Conservation (phyloP, 2,888 invertebrate genomes). For the Eulithis testata region DNA sequence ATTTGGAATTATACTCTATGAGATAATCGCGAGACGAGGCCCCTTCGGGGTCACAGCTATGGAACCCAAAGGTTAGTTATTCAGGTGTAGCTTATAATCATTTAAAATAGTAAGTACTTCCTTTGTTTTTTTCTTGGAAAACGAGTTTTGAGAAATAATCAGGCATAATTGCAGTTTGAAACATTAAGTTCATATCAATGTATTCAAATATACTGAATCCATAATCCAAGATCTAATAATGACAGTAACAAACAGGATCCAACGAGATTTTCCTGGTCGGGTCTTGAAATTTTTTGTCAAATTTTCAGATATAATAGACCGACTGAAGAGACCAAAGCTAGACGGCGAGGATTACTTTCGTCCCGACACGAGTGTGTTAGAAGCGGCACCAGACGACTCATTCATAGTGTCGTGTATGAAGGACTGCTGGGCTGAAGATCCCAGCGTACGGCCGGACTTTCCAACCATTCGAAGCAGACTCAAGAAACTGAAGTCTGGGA, state of each 20-base stretch:
- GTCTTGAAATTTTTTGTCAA: conserved; percentile 1
- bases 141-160: too few relatives aligned
- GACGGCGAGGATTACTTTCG: conserved; percentile 90
- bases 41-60: conserved; percentile 92
- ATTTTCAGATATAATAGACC: conserved; percentile 91
- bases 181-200: too few relatives aligned
- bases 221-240: too few relatives aligned
- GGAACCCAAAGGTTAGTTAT: conserved; percentile 90
- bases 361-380: conserved; percentile 90
- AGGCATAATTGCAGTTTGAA: too few relatives aligned
- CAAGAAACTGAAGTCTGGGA: conserved; percentile 95
- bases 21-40: conserved; percentile 95
- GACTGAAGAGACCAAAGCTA: conserved; percentile 88
- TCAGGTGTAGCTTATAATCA: too few relatives aligned
- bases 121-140: too few relatives aligned
- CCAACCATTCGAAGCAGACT: conserved; percentile 90
- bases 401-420: conserved; percentile 92
- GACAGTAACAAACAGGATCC: too few relatives aligned
- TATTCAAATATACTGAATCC: too few relatives aligned
- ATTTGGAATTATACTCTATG: conserved; percentile 97
- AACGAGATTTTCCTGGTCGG: too few relatives aligned
- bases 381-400: conserved; percentile 87
- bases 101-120: too few relatives aligned
- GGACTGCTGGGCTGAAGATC: conserved; percentile 96
- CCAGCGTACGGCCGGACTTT: conserved; percentile 94